phyloP scores from a whole-genome alignment of 2,797 vertebrate genomes.

The Pipistrellus pipistrellus region DNA sequence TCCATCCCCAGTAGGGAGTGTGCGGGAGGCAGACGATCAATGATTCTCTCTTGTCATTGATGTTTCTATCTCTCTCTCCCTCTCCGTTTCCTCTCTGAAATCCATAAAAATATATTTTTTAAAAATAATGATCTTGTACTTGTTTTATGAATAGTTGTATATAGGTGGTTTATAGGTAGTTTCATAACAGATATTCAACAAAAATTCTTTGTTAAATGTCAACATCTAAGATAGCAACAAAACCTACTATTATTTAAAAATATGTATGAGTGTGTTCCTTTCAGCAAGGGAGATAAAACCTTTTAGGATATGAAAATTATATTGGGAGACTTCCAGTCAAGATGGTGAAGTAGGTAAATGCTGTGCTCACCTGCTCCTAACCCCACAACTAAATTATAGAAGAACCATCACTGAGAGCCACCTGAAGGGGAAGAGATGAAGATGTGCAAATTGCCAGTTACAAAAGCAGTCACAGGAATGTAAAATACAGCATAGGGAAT shows the following conservation, averaged over 20 bases:
- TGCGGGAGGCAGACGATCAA: too few relatives aligned
- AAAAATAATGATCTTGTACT: neutral
- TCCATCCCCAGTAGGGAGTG: too few relatives aligned
- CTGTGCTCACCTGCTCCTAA: neutral
- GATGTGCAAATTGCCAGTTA: neutral
- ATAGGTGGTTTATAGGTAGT: neutral
- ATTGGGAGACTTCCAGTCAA: neutral
- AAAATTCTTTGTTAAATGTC: conserved; percentile 26
- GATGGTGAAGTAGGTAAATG: neutral
- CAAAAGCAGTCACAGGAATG: too few relatives aligned
- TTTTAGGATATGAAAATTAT: neutral
- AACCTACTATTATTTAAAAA: neutral
- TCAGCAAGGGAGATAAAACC: neutral
- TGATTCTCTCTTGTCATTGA: too few relatives aligned
- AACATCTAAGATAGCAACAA: neutral
- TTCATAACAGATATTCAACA: conserved; percentile 16
- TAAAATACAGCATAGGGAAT: neutral
- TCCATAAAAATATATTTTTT: too few relatives aligned
- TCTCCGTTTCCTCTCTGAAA: too few relatives aligned
- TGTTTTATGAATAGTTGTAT: neutral
- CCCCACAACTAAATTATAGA: neutral
- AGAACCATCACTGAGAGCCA: neutral
- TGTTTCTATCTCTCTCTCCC: too few relatives aligned
- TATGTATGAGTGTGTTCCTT: neutral
- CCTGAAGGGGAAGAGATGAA: neutral